Evolutionary conservation across 2,113 vertebrate genomes (phyloP).

Genomic region (Enhydra lutris): DNA sequence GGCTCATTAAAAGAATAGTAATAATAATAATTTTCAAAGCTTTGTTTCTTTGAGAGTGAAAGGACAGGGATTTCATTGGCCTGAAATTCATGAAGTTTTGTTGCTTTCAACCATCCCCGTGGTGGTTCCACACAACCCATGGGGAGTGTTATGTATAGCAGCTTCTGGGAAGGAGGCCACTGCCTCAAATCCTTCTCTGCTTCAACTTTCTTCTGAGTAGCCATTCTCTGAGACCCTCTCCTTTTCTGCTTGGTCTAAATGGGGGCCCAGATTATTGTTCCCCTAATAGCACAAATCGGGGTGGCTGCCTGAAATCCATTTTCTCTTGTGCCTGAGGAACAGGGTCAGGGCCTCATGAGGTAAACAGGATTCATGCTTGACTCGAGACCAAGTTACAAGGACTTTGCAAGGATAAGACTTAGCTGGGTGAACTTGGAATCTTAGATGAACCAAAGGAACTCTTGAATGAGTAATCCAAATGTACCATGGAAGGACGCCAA

Average conservation of each 20-base stretch:
- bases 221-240: background rate
- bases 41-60: slow-evolving; percentile 49
- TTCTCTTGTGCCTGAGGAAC: background rate
- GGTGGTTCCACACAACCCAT: slow-evolving; percentile 7
- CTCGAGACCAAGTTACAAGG: background rate
- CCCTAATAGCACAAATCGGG: background rate
- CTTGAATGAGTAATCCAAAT: background rate
- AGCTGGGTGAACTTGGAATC: background rate
- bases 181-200: background rate
- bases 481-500: background rate
- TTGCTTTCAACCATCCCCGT: background rate
- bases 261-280: background rate
- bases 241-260: background rate
- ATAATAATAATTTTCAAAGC: slow-evolving; percentile 53
- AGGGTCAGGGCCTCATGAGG: background rate
- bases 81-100: background rate
- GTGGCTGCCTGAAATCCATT: background rate
- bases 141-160: background rate
- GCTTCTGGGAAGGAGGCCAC: background rate
- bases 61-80: background rate
- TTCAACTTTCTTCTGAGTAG: background rate
- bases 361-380: background rate
- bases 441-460: background rate
- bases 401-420: background rate
- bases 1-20: slow-evolving; percentile 46